Evolutionary conservation across 2,888 invertebrate genomes (phyloP).

Genomic region (Galeruca laticollis): DNA sequence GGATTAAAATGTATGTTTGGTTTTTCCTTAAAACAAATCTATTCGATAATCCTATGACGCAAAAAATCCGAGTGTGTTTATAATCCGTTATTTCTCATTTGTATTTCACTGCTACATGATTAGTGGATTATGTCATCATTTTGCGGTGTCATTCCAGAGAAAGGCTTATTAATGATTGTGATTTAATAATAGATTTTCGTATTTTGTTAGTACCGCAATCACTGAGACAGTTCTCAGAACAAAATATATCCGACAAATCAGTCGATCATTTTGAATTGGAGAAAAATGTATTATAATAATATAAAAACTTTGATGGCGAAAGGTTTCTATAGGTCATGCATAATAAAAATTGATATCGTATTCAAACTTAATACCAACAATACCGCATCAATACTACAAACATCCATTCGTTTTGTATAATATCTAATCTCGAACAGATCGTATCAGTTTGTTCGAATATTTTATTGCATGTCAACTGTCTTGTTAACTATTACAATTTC

Average conservation of each 20-base stretch:
- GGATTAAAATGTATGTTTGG: neutral
- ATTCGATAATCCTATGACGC: neutral
- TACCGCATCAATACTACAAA: too few relatives aligned
- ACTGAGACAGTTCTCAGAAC: neutral
- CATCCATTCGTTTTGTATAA: too few relatives aligned
- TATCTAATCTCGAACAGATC: too few relatives aligned
- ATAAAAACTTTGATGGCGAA: too few relatives aligned
- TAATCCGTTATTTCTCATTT: neutral
- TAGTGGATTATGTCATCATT: neutral
- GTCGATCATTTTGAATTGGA: neutral
- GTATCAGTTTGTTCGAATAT: too few relatives aligned
- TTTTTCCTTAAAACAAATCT: neutral
- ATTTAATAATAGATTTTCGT: slow-evolving; percentile 13
- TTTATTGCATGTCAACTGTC: too few relatives aligned
- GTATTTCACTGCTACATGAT: neutral
- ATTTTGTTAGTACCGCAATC: slow-evolving; percentile 1
- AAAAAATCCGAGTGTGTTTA: neutral
- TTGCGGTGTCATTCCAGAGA: slow-evolving; percentile 14
- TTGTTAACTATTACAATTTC: too few relatives aligned
- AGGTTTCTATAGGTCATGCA: too few relatives aligned
- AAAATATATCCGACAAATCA: too few relatives aligned
- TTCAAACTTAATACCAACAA: too few relatives aligned
- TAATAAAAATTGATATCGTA: too few relatives aligned
- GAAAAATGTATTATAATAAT: too few relatives aligned
- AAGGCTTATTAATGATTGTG: slow-evolving; percentile 6